These are phyloP conservation scores for Sinocyclocheilus anshuiensis DNA, from an alignment of 2,113 vertebrate genomes.

Conservation along the genomic window DNA sequence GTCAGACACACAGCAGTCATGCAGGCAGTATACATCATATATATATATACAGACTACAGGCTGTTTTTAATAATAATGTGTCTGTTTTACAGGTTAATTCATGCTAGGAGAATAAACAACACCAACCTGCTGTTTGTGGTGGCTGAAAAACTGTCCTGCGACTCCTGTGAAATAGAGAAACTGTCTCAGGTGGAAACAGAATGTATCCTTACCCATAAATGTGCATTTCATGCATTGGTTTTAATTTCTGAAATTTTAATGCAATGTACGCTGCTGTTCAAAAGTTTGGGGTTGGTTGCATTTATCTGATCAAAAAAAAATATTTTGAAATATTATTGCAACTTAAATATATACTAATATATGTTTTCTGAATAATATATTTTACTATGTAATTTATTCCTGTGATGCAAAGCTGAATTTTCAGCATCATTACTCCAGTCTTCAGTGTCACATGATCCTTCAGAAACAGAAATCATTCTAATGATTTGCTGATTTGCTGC, in stretches of 20 bases:
- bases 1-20: constrained; percentile 64
- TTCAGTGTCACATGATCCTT: background rate
- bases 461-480: background rate
- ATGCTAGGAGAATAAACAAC: constrained; percentile 91
- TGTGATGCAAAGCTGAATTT: background rate
- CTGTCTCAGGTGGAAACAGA: constrained; percentile 89
- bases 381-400: background rate
- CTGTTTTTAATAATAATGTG: background rate
- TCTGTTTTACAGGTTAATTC: constrained; percentile 83
- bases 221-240: constrained; percentile 28
- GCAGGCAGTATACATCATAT: background rate
- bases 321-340: no score
- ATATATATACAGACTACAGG: background rate
- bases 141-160: constrained; percentile 91
- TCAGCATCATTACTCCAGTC: background rate
- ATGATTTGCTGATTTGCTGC: background rate
- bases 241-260: background rate
- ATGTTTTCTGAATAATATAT: background rate
- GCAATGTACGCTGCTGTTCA: background rate
- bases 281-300: background rate
- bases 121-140: constrained; percentile 98
- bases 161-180: constrained; percentile 87
- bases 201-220: constrained; percentile 85
- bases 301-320: background rate
- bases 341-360: no score